Percentiles rank a stretch among this genome's conserved stretches.
These are phyloP conservation scores for Ophraella communa DNA, from an alignment of 2,888 invertebrate species.

Conservation along the genomic window DNA sequence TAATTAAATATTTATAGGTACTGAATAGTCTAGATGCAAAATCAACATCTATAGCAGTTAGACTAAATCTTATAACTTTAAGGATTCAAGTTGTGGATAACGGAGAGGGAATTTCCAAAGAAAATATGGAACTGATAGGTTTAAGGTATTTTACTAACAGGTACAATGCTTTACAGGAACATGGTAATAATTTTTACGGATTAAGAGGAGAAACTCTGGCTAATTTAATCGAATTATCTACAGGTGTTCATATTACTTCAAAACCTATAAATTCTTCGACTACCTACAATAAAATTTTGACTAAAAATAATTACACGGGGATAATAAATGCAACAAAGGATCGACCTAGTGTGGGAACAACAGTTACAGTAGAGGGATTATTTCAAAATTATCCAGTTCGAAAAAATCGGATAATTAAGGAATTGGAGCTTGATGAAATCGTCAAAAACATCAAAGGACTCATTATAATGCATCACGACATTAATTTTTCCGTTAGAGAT, in stretches of 20 bases:
- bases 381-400: slow-evolving; percentile 70
- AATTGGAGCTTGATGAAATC: slow-evolving; percentile 67
- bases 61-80: slow-evolving; percentile 67
- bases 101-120: slow-evolving; percentile 69
- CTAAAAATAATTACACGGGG: slow-evolving; percentile 42
- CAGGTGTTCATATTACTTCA: slow-evolving; percentile 67
- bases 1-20: slow-evolving; percentile 60
- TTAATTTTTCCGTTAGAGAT: slow-evolving; percentile 74
- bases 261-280: slow-evolving; percentile 58
- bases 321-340: slow-evolving; percentile 50
- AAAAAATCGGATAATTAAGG: slow-evolving; percentile 62
- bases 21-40: slow-evolving; percentile 75
- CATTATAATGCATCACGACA: slow-evolving; percentile 69
- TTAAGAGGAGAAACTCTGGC: slow-evolving; percentile 73
- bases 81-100: slow-evolving; percentile 80
- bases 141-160: slow-evolving; percentile 71
- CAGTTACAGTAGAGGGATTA: slow-evolving; percentile 72
- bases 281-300: slow-evolving; percentile 66
- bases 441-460: slow-evolving; percentile 67
- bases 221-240: slow-evolving; percentile 64
- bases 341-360: slow-evolving; percentile 74
- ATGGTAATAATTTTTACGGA: slow-evolving; percentile 67
- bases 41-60: slow-evolving; percentile 73
- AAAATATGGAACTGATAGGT: slow-evolving; percentile 67
- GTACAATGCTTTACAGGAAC: slow-evolving; percentile 62